Percentiles rank a stretch among this genome's conserved stretches.
phyloP scores from a whole-genome alignment of 2,797 vertebrate species.

The Lutjanus argentimaculatus region DNA sequence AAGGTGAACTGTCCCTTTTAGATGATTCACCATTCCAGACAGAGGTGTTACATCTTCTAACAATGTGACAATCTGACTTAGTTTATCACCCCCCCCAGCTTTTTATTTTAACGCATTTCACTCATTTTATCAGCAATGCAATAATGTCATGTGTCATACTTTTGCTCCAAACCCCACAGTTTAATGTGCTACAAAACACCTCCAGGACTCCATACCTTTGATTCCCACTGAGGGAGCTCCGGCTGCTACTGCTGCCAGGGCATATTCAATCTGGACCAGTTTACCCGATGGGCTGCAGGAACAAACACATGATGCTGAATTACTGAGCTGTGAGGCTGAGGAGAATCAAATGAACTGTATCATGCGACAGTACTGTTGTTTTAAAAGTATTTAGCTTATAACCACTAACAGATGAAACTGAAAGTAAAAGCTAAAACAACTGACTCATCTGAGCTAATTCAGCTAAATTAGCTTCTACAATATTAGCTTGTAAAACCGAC shows the following conservation, averaged over 20 bases:
- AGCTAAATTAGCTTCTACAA: background rate
- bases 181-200: background rate
- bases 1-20: too few species aligned
- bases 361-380: fast-evolving
- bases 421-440: constrained; percentile 74
- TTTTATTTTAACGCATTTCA: background rate
- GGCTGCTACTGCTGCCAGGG: constrained; percentile 97
- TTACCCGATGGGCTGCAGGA: constrained; percentile 95
- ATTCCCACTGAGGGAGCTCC: constrained; percentile 98
- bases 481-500: background rate
- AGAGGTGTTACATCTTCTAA: constrained; percentile 1
- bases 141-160: fast-evolving
- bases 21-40: background rate
- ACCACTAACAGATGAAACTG: constrained; percentile 57
- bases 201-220: constrained; percentile 80
- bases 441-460: constrained; percentile 47
- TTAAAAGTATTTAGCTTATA: background rate
- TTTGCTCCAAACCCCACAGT: background rate
- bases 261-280: constrained; percentile 99
- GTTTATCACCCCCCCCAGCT: background rate
- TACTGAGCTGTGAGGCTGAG: background rate
- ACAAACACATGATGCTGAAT: constrained; percentile 11
- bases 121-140: background rate
- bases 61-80: background rate
- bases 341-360: fast-evolving